A percentile compares a stretch with the other conserved stretches of the same genome.
Conservation (phyloP, 2,888 invertebrate genomes). For the Schrankia costaestrigalis region DNA sequence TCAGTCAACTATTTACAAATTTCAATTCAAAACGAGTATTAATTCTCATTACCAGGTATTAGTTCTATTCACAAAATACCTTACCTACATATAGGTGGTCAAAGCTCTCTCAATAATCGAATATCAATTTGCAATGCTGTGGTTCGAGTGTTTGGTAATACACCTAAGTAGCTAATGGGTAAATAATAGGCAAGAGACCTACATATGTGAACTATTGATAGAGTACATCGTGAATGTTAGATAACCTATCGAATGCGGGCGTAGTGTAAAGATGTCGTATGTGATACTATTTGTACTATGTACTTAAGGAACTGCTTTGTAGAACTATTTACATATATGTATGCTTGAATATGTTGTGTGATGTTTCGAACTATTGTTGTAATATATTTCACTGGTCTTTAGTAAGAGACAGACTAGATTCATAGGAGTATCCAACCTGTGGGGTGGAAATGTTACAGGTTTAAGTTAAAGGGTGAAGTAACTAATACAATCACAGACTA, state of each 20-base stretch:
- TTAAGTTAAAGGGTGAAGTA: no score
- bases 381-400: no score
- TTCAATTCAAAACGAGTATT: no score
- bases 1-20: no score
- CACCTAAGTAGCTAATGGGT: constrained; percentile 40
- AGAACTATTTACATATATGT: not conserved
- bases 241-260: constrained; percentile 42
- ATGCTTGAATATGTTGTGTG: no score
- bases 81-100: no score
- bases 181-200: constrained; percentile 35
- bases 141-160: constrained; percentile 37
- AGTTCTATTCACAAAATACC: no score
- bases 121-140: constrained; percentile 33
- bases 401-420: no score
- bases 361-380: not conserved
- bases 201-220: constrained; percentile 19
- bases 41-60: no score
- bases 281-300: constrained; percentile 13
- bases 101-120: constrained; percentile 23
- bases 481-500: no score
- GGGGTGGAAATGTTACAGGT: no score
- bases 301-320: not conserved
- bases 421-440: no score
- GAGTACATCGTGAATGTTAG: constrained; percentile 33
- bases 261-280: constrained; percentile 34